Evolutionary conservation across 2,888 invertebrate genomes (phyloP).

Genomic region (Leptopilina drosophilae): DNA sequence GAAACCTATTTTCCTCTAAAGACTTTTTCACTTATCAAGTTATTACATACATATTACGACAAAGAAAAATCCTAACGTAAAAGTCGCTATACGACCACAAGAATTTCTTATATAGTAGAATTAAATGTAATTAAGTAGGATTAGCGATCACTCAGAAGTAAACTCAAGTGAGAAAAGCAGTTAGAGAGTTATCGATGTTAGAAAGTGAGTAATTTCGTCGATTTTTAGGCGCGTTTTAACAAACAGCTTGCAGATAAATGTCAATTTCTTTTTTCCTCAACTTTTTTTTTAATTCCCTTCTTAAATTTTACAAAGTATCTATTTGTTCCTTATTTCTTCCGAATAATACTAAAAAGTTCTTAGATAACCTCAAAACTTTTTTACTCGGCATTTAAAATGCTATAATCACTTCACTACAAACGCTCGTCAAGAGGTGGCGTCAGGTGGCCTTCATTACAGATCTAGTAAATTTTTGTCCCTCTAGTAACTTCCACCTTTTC

Average conservation of each 20-base stretch:
- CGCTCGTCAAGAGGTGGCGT: too few species aligned
- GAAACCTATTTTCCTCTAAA: slow-evolving; percentile 73
- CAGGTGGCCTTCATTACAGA: too few species aligned
- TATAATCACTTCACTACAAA: too few species aligned
- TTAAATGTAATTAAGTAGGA: slow-evolving; percentile 18
- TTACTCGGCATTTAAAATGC: too few species aligned
- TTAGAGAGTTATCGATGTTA: slow-evolving; percentile 50
- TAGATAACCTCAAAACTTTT: too few species aligned
- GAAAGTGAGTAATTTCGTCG: neutral
- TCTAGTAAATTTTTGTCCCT: too few species aligned
- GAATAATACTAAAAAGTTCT: too few species aligned
- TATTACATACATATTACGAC: slow-evolving; percentile 17
- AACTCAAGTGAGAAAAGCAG: slow-evolving; percentile 35
- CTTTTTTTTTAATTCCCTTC: neutral
- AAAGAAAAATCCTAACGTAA: neutral
- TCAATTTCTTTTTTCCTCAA: neutral
- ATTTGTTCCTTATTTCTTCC: neutral
- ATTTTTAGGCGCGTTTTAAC: slow-evolving; percentile 15
- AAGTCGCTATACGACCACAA: slow-evolving; percentile 33
- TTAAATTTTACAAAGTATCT: neutral
- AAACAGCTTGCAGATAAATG: slow-evolving; percentile 12
- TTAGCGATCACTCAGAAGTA: neutral
- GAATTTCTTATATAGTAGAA: slow-evolving; percentile 6
- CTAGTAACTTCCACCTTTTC: too few species aligned
- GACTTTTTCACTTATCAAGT: slow-evolving; percentile 70